These are phyloP conservation scores for Temnopleurus reevesii DNA, from an alignment of 53 echinoderm and acorn worm genomes.

Conservation along the genomic window DNA sequence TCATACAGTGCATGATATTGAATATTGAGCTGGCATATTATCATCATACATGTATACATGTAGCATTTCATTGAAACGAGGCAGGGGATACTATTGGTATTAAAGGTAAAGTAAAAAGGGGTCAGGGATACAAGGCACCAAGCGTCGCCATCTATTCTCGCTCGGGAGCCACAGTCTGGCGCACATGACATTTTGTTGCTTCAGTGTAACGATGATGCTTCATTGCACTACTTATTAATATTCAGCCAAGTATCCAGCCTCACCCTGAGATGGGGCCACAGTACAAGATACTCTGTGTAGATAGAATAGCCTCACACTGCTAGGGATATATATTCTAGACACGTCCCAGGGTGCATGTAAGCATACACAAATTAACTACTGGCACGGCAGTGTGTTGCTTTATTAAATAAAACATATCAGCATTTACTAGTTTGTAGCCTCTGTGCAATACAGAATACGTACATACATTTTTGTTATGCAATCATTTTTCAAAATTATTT, in stretches of 20 bases:
- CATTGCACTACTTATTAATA: slow-evolving; percentile 48
- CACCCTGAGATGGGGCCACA: not conserved
- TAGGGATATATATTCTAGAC: not conserved
- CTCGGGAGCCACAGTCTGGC: slow-evolving; percentile 22
- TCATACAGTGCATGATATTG: too few relatives aligned
- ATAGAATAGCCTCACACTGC: not conserved
- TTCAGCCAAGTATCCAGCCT: not conserved
- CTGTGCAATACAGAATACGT: too few relatives aligned
- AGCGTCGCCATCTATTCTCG: not conserved
- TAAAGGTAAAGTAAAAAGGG: not conserved
- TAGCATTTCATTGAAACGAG: too few relatives aligned
- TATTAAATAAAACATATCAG: too few relatives aligned
- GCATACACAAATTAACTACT: too few relatives aligned
- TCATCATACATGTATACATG: too few relatives aligned
- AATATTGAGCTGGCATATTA: too few relatives aligned
- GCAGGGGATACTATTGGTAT: too few relatives aligned
- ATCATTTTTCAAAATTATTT: too few relatives aligned
- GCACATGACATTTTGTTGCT: slow-evolving; percentile 48
- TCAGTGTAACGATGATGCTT: slow-evolving; percentile 31
- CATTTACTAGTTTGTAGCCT: too few relatives aligned
- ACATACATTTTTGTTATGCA: too few relatives aligned
- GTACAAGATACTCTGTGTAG: not conserved
- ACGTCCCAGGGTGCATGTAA: not conserved
- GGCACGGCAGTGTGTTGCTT: too few relatives aligned
- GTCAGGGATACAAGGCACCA: not conserved